Evolutionary conservation across 92 coral and sea anemone species (phyloP).

Genomic region (Galaxea fascicularis): DNA sequence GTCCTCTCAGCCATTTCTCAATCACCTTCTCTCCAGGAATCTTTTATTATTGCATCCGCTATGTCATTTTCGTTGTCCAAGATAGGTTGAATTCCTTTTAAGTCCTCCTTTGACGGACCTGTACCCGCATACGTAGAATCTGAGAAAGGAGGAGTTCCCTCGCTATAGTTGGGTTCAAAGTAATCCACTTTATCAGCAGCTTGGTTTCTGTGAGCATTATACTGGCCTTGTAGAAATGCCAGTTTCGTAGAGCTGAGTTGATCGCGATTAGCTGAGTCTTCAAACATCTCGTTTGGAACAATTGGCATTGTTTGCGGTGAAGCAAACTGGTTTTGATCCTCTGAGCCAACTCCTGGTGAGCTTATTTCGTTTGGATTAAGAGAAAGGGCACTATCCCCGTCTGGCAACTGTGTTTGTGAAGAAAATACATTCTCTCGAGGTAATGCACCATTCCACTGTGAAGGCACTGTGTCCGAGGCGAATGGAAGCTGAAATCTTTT

Average conservation of each 20-base stretch:
- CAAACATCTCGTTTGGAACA: slow-evolving; percentile 37
- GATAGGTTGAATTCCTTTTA: slow-evolving; percentile 36
- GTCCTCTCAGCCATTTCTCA: background rate
- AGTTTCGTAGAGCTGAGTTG: slow-evolving; percentile 18
- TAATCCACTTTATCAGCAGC: slow-evolving; percentile 20
- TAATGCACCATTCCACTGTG: slow-evolving; percentile 17
- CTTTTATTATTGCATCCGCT: slow-evolving; percentile 36
- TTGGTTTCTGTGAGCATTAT: background rate
- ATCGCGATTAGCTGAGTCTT: slow-evolving; percentile 33
- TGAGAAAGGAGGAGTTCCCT: slow-evolving; percentile 22
- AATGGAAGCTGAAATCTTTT: slow-evolving; percentile 44
- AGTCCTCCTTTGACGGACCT: slow-evolving; percentile 41
- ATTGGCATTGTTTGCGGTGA: slow-evolving; percentile 10
- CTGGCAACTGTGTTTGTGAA: slow-evolving; percentile 5
- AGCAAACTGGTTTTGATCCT: slow-evolving; percentile 6
- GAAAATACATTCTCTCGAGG: slow-evolving; percentile 1
- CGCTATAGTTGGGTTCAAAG: slow-evolving; percentile 31
- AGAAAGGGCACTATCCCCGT: background rate
- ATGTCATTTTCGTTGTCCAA: slow-evolving; percentile 36
- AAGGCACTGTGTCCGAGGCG: background rate
- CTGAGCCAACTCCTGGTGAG: background rate
- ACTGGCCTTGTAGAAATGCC: slow-evolving; percentile 30
- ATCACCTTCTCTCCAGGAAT: slow-evolving; percentile 41
- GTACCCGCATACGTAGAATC: slow-evolving; percentile 35
- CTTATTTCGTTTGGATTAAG: slow-evolving; percentile 10